Evolutionary conservation across 1,140 invertebrate genomes (phyloP).

Genomic region (Caligus rogercresseyi): DNA sequence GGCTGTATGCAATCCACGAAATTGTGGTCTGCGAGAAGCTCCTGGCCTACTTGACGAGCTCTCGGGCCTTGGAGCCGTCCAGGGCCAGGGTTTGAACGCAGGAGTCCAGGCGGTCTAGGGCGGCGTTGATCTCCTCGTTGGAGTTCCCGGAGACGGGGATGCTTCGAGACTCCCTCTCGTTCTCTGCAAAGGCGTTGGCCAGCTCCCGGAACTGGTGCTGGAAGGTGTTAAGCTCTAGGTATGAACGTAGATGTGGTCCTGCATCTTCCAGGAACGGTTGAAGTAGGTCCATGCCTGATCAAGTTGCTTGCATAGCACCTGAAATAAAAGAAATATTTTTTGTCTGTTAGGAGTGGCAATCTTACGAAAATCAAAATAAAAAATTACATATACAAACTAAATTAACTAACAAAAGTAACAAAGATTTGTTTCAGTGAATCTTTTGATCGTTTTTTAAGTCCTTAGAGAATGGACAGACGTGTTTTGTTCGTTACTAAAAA

Average conservation of each 20-base stretch:
- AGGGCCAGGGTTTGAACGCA: neutral
- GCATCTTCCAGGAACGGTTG: slow-evolving; percentile 17
- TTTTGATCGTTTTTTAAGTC: too few relatives aligned
- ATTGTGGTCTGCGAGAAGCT: slow-evolving; percentile 8
- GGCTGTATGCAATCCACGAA: slow-evolving; percentile 14
- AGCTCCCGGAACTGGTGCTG: slow-evolving; percentile 1
- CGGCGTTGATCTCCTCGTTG: neutral
- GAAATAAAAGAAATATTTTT: neutral
- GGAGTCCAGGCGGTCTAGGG: slow-evolving; percentile 10
- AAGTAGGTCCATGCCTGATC: slow-evolving; percentile 18
- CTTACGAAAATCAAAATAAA: too few relatives aligned
- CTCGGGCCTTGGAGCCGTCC: slow-evolving; percentile 5
- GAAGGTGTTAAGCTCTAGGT: slow-evolving; percentile 13
- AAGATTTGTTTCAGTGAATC: too few relatives aligned
- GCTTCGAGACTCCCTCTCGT: neutral
- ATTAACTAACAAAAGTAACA: too few relatives aligned
- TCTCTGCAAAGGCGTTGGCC: neutral
- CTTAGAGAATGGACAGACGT: too few relatives aligned
- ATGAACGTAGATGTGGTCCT: slow-evolving; percentile 17
- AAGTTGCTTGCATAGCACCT: slow-evolving; percentile 13
- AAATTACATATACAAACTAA: too few relatives aligned
- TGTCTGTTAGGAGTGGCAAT: too few relatives aligned
- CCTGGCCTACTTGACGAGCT: slow-evolving; percentile 10
- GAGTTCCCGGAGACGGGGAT: neutral
- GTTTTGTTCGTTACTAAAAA: too few relatives aligned